A percentile compares a stretch with the other conserved stretches of the same genome.
phyloP scores from a whole-genome alignment of 2,888 invertebrate species.

The Chirona hameri region DNA sequence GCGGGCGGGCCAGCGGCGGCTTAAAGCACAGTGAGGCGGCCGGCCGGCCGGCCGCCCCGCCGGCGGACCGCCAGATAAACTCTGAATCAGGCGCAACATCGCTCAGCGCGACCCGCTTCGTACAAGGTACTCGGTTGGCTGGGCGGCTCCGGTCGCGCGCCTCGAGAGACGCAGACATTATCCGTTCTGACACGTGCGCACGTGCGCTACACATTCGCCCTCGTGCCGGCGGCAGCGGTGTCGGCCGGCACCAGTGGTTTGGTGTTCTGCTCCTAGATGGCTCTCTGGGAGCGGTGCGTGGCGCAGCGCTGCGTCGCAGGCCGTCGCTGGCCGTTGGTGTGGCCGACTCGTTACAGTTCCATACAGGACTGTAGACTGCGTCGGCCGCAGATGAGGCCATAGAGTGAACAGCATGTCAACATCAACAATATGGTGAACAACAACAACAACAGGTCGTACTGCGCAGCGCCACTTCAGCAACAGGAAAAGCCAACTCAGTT shows the following conservation, averaged over 20 bases:
- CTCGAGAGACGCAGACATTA: neutral
- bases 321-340: neutral
- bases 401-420: neutral
- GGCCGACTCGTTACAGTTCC: neutral
- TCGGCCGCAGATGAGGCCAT: neutral
- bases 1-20: neutral
- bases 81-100: neutral
- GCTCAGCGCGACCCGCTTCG: neutral
- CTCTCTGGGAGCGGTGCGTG: neutral
- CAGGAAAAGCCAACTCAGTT: no score
- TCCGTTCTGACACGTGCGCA: neutral
- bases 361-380: slow-evolving; percentile 12
- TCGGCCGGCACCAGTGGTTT: neutral
- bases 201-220: neutral
- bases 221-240: neutral
- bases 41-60: neutral
- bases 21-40: neutral
- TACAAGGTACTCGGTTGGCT: slow-evolving; percentile 7
- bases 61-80: neutral
- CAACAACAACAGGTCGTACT: no score
- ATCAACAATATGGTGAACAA: no score
- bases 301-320: neutral
- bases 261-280: neutral
- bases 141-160: neutral
- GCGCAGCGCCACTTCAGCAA: no score